Conservation (phyloP, 2,888 invertebrate species). For the Cataglyphis cursor region DNA sequence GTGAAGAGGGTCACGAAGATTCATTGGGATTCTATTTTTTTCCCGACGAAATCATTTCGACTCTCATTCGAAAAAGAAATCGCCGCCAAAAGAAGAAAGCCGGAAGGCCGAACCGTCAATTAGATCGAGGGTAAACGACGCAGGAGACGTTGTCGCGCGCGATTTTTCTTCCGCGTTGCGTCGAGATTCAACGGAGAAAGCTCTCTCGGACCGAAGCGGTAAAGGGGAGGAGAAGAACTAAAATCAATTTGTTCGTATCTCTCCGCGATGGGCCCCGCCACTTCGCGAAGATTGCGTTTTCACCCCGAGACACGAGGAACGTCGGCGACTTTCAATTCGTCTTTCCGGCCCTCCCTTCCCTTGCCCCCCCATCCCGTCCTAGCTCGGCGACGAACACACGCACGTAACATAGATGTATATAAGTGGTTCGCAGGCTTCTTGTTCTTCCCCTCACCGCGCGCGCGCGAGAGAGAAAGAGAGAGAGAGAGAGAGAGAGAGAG, state of each 20-base stretch:
- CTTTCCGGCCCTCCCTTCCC: slow-evolving; percentile 51
- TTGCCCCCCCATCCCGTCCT: not conserved
- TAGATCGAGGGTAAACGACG: slow-evolving; percentile 25
- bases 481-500: slow-evolving; percentile 52
- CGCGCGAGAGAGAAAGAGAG: slow-evolving; percentile 53
- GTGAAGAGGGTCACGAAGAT: slow-evolving; percentile 66
- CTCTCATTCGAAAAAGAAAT: slow-evolving; percentile 19
- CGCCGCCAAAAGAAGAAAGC: slow-evolving; percentile 21
- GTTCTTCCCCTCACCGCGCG: slow-evolving; percentile 44
- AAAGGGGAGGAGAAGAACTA: not conserved
- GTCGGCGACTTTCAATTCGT: slow-evolving; percentile 68
- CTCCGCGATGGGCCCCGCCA: slow-evolving; percentile 39
- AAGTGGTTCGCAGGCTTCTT: slow-evolving; percentile 52
- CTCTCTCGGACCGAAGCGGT: not conserved
- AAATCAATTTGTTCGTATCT: slow-evolving; percentile 68
- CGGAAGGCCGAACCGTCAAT: slow-evolving; percentile 23
- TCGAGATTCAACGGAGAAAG: slow-evolving; percentile 1
- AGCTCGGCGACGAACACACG: slow-evolving; percentile 5
- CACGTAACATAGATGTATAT: slow-evolving; percentile 31
- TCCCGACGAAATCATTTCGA: not conserved
- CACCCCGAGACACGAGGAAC: slow-evolving; percentile 55
- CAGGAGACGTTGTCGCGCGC: not conserved
- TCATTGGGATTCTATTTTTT: slow-evolving; percentile 68
- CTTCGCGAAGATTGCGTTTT: slow-evolving; percentile 62
- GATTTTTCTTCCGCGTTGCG: slow-evolving; percentile 37